phyloP scores from a whole-genome alignment of 2,888 invertebrate genomes.

The Cheilosia vernalis region DNA sequence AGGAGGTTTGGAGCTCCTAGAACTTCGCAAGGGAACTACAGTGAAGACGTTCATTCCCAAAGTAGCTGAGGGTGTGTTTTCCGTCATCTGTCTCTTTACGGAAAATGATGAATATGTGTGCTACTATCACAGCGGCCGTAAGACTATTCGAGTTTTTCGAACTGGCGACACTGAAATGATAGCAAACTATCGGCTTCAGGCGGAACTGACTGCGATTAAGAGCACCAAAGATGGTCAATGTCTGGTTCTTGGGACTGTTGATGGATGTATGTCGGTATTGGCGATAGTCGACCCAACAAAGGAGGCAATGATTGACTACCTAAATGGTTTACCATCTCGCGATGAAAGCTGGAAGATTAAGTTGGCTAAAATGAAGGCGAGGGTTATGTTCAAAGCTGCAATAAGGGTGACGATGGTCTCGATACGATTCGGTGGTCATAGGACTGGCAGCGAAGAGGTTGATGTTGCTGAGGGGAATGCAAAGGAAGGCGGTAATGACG shows the following conservation, averaged over 20 bases:
- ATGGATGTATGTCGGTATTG: conserved; percentile 96
- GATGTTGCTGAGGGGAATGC: conserved; percentile 1
- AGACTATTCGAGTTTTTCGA: conserved; percentile 96
- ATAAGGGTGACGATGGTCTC: conserved; percentile 86
- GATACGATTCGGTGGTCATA: conserved; percentile 79
- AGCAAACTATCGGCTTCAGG: conserved; percentile 95
- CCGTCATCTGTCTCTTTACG: conserved; percentile 96
- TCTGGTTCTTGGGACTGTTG: conserved; percentile 94
- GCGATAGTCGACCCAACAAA: conserved; percentile 90
- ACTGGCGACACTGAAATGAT: conserved; percentile 95
- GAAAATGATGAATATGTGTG: conserved; percentile 97
- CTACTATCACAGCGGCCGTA: conserved; percentile 97
- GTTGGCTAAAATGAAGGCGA: conserved; percentile 87
- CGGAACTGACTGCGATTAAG: conserved; percentile 94
- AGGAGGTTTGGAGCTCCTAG: conserved; percentile 96
- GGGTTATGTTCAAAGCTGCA: conserved; percentile 88
- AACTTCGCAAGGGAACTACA: conserved; percentile 94
- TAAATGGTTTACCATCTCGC: conserved; percentile 88
- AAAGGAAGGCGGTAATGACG: conserved; percentile 10
- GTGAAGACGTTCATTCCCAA: conserved; percentile 95
- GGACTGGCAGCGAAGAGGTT: conserved; percentile 9
- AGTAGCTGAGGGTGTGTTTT: conserved; percentile 98
- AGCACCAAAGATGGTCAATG: conserved; percentile 90
- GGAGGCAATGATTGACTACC: conserved; percentile 86
- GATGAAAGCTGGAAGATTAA: conserved; percentile 89